These are phyloP conservation scores for Thamnophis elegans DNA, from an alignment of 2,797 vertebrate genomes.

Conservation along the genomic window DNA sequence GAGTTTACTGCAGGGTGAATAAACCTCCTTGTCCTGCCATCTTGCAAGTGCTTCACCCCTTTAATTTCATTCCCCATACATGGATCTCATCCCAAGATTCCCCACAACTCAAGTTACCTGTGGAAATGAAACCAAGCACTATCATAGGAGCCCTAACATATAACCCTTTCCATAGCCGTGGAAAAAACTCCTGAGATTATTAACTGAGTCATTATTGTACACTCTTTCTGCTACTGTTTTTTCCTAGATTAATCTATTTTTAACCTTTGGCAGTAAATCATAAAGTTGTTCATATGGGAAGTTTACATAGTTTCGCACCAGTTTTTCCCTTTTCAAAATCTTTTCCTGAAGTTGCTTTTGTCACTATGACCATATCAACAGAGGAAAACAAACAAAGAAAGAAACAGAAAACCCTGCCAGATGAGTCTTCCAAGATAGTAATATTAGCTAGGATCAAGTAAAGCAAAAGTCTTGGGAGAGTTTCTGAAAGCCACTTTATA, in stretches of 20 bases:
- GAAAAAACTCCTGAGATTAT: background rate
- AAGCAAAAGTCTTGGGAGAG: background rate
- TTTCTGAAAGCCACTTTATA: background rate
- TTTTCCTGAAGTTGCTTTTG: background rate
- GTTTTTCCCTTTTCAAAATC: background rate
- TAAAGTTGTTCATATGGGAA: background rate
- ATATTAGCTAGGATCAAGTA: background rate
- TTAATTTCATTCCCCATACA: background rate
- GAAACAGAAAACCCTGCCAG: background rate
- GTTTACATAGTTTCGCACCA: background rate
- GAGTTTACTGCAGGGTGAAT: background rate
- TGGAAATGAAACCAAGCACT: background rate
- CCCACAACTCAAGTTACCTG: background rate
- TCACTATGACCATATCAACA: background rate
- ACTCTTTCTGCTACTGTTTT: background rate
- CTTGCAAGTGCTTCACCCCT: background rate
- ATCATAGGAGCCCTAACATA: background rate
- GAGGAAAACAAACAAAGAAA: background rate
- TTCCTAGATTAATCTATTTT: background rate
- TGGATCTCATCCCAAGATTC: background rate
- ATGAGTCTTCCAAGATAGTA: background rate
- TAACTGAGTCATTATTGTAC: background rate
- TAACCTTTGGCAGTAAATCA: background rate
- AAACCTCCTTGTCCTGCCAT: background rate
- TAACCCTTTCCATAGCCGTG: slow-evolving; percentile 5